Base-by-base conservation (phyloP, 92 coral and sea anemone species). In the Virgularia gustaviana region DNA sequence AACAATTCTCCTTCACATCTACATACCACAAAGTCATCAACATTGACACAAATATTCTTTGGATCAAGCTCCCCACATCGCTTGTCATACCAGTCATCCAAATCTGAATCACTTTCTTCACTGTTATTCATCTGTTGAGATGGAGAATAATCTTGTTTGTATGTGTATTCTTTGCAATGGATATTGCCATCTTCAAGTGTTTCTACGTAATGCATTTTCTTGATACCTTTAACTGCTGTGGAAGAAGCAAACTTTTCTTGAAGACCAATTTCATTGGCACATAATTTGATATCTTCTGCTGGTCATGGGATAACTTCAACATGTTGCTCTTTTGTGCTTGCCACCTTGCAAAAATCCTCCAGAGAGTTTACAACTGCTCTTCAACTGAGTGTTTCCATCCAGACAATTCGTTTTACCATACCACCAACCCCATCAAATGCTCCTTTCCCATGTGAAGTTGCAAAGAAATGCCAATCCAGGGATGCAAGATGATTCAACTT, bases 11-110 rank as follows among this genome's bases (percentile, higher is more conserved):
- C 85, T 81, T 81, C 81, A 57, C 59, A 81, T 36, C 72, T 52
- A 62, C 81, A 81, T 16, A 81, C 56, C 30, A 81, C 85, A 64
- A 81, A 74, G 55, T 81, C 81, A 54, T 65, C 85, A 49, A 60
- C 80, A 56, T 75, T 16, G 29, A 58, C 64, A n/a, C n/a, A n/a
- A 49, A 36, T 63, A 18, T 13, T 39, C 49, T 32, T 74, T 64
- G 77, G 63, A 30, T 57, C 52, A 36, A 1, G 64, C 37, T 76
- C 63, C 80, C 63, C 45, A 49, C 80, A 76, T 60, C 47, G 58
- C 47, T 47, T 47, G 15, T 64, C 77, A 64, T 33, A 64, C 72
- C 80, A 76, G 36, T 63, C 76, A 64, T 75, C 76, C 34, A 62
- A 56, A 31, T 76, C 80, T 57, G 63, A 76, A 36, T 32, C 79